Conservation (phyloP, 1,140 invertebrate species). For the Notospermus geniculatus region DNA sequence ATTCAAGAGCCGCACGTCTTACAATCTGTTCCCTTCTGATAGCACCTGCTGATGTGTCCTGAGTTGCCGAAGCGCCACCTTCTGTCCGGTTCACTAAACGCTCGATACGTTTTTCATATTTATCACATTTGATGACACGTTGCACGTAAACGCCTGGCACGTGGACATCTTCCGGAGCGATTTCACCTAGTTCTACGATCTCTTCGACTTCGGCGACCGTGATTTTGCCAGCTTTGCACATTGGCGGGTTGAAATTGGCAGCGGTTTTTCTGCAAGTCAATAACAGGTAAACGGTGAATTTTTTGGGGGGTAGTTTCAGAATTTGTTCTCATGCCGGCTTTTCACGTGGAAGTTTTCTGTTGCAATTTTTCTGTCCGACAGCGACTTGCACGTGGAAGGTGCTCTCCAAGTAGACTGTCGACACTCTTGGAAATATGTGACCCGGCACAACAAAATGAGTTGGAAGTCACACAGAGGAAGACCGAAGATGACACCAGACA, state of each 20-base stretch:
- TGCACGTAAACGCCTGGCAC: conserved; percentile 91
- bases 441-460: no score
- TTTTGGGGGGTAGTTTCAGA: no score
- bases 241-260: conserved; percentile 90
- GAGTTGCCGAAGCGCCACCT: background rate
- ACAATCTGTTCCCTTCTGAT: conserved; percentile 78
- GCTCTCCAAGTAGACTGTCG: no score
- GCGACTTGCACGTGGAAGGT: no score
- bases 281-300: no score
- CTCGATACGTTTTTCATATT: conserved; percentile 91
- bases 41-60: conserved; percentile 56
- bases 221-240: conserved; percentile 86
- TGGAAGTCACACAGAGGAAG: no score
- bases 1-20: conserved; percentile 88
- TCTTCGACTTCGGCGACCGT: conserved; percentile 94
- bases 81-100: background rate
- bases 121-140: conserved; percentile 76
- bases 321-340: no score
- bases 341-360: no score
- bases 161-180: conserved; percentile 86
- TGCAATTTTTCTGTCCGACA: no score
- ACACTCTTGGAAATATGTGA: no score
- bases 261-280: conserved; percentile 69
- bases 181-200: conserved; percentile 80
- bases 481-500: no score